Conservation (phyloP, 2,113 vertebrate species). For the Ivindomyrus marchei region DNA sequence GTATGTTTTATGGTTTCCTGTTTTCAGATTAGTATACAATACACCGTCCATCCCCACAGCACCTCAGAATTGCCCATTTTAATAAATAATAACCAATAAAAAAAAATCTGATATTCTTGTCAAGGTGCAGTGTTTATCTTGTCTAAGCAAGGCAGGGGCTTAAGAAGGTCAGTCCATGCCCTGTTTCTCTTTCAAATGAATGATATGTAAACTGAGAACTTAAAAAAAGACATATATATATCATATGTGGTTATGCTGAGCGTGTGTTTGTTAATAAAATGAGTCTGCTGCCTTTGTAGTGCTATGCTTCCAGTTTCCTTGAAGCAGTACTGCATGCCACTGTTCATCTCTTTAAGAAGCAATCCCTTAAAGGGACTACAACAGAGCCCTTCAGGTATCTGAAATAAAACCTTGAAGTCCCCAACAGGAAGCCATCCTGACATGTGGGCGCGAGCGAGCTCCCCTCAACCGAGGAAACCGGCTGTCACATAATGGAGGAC, state of each 20-base stretch:
- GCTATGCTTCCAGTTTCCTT: not conserved
- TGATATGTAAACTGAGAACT: not conserved
- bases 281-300: not conserved
- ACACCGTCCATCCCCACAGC: not conserved
- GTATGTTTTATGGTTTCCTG: not conserved
- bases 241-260: not conserved
- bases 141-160: not conserved
- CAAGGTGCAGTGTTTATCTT: not conserved
- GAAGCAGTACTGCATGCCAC: not conserved
- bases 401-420: not conserved
- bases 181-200: not conserved
- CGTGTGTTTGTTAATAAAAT: not conserved
- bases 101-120: not conserved
- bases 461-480: not conserved
- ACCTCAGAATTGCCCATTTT: not conserved
- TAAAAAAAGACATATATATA: not conserved
- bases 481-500: not conserved
- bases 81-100: not conserved
- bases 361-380: not conserved
- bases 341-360: not conserved
- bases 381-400: not conserved
- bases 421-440: not conserved
- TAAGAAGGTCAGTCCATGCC: not conserved
- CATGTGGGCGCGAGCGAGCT: not conserved
- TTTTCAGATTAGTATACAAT: not conserved